phyloP scores from a whole-genome alignment of 1,140 invertebrate species.

The Tribolium madens region DNA sequence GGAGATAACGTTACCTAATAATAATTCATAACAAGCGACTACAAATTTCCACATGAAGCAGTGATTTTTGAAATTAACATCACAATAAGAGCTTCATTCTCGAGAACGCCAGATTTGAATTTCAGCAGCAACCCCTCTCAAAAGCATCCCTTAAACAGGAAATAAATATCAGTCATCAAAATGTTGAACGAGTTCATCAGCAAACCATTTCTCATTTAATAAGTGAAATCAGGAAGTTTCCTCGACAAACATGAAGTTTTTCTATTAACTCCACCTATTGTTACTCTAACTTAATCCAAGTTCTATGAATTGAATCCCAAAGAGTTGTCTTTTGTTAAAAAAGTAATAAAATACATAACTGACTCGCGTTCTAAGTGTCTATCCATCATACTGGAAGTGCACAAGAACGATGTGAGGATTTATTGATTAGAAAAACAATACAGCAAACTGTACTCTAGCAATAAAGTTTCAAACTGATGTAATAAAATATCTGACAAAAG shows the following conservation, averaged over 20 bases:
- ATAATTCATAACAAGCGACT: background rate
- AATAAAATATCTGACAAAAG: background rate
- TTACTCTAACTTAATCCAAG: no score
- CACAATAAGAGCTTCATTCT: background rate
- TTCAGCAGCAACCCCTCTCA: background rate
- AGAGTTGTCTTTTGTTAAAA: no score
- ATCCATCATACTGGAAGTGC: background rate
- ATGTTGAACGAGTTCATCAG: conserved; percentile 11
- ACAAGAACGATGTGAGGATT: background rate
- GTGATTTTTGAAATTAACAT: conserved; percentile 9
- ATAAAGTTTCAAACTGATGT: background rate
- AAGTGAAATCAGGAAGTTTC: conserved; percentile 20
- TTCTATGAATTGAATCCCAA: background rate
- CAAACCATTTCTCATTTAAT: background rate
- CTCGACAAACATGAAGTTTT: conserved; percentile 9
- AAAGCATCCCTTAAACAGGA: background rate
- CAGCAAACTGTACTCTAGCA: background rate
- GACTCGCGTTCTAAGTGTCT: background rate
- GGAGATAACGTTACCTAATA: background rate
- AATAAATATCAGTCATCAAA: conserved; percentile 13
- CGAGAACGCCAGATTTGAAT: background rate
- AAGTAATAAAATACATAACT: no score
- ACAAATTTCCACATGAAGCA: background rate
- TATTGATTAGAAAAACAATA: conserved; percentile 22
- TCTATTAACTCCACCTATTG: background rate